Conservation (phyloP, 2,113 vertebrate species). For the Poicephalus meyeri region DNA sequence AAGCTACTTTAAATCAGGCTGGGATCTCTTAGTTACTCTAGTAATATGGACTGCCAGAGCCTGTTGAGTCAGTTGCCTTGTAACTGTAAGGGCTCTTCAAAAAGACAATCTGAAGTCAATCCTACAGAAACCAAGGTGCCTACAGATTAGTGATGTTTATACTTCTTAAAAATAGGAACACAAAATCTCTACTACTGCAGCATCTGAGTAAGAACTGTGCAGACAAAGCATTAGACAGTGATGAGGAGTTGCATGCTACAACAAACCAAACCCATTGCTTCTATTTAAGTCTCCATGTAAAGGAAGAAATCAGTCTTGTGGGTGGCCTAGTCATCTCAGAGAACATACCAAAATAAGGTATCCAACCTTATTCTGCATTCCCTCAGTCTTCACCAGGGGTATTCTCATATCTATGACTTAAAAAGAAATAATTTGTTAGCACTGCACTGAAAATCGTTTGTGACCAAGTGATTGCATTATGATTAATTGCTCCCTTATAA, state of each 20-base stretch:
- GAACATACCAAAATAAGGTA: neutral
- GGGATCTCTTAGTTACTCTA: neutral
- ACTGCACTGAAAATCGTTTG: neutral
- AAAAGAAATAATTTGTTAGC: neutral
- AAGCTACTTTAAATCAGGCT: neutral
- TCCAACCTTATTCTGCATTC: neutral
- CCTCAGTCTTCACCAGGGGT: neutral
- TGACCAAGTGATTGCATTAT: neutral
- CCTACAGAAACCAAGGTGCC: neutral
- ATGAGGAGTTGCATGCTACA: rapidly evolving
- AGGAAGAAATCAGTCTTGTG: neutral
- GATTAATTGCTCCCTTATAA: neutral
- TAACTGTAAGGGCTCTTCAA: neutral
- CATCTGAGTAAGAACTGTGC: neutral
- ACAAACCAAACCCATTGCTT: neutral
- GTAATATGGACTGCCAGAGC: neutral
- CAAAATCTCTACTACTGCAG: neutral
- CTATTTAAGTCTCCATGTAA: neutral
- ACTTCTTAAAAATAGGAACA: neutral
- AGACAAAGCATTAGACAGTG: neutral
- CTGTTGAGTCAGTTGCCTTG: neutral
- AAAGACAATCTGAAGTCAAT: neutral
- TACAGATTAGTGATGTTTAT: neutral
- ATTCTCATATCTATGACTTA: neutral
- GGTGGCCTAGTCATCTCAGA: neutral